Evolutionary conservation across 2,888 invertebrate species (phyloP).

Genomic region (Dendrolimus pini): DNA sequence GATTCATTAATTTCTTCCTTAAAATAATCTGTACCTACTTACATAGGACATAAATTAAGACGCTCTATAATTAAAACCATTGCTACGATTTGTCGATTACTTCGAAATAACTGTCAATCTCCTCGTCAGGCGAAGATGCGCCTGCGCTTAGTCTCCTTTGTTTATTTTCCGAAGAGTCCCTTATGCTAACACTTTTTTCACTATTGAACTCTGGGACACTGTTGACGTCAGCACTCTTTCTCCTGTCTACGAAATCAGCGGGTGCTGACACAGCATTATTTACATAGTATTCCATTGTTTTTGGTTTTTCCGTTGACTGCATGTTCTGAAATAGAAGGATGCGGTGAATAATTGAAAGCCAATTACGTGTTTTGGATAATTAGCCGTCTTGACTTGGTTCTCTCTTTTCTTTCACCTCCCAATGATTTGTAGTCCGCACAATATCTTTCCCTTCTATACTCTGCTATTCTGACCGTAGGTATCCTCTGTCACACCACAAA

Average conservation of each 20-base stretch:
- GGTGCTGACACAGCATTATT: constrained; percentile 21
- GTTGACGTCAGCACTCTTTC: background rate
- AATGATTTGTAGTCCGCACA: too few species aligned
- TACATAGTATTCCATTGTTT: constrained; percentile 48
- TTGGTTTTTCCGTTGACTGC: constrained; percentile 38
- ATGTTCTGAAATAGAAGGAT: constrained; percentile 29
- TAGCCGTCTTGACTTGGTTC: too few species aligned
- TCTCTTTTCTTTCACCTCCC: too few species aligned
- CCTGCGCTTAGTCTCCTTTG: constrained; percentile 11
- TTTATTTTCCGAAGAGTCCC: constrained; percentile 10
- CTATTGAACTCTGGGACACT: background rate
- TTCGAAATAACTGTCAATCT: constrained; percentile 64
- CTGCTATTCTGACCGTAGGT: too few species aligned
- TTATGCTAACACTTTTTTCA: constrained; percentile 4
- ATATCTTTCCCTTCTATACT: too few species aligned
- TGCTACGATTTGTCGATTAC: constrained; percentile 53
- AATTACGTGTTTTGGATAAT: too few species aligned
- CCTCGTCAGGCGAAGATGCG: constrained; percentile 51
- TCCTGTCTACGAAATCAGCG: constrained; percentile 10
- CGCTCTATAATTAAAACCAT: too few species aligned
- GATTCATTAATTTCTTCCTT: too few species aligned
- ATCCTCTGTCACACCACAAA: too few species aligned
- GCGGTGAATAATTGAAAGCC: background rate
- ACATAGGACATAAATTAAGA: background rate
- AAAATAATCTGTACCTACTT: background rate